A percentile compares a stretch with the other conserved stretches of the same genome.
Evolutionary conservation across 1,140 invertebrate genomes (phyloP).

Genomic region (Ganaspis sp.): DNA sequence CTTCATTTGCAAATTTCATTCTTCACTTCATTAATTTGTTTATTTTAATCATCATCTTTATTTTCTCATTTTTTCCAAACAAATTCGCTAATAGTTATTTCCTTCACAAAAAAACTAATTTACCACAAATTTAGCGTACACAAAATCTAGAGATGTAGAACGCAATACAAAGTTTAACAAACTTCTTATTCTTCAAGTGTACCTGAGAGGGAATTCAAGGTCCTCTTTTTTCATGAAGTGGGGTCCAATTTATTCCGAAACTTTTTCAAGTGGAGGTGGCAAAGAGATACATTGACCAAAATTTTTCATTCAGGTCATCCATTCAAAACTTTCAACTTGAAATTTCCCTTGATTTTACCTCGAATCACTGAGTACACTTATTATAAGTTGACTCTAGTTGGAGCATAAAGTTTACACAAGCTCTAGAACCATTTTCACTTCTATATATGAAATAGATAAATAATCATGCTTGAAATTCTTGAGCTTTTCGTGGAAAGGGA

Average conservation of each 20-base stretch:
- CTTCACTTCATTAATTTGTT: too few relatives aligned
- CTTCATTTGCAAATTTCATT: too few relatives aligned
- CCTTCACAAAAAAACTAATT: too few relatives aligned
- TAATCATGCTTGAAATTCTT: neutral
- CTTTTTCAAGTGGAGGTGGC: neutral
- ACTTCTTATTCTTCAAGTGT: neutral
- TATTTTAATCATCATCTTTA: too few relatives aligned
- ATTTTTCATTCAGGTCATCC: neutral
- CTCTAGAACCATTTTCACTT: neutral
- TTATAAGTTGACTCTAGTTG: conserved; percentile 9
- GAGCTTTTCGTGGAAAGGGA: neutral
- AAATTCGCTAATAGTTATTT: too few relatives aligned
- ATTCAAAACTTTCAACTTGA: neutral
- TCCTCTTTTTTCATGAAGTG: neutral
- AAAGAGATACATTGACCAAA: neutral
- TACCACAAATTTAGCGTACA: too few relatives aligned
- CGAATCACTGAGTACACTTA: neutral
- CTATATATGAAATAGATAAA: neutral
- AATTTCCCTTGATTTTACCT: neutral
- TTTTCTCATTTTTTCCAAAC: too few relatives aligned
- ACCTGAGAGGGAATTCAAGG: neutral
- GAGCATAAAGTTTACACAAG: neutral
- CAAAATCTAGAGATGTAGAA: too few relatives aligned
- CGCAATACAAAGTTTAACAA: too few relatives aligned
- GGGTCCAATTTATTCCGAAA: neutral